Conservation (phyloP, 2,113 vertebrate species). For the Arenaria interpres region DNA sequence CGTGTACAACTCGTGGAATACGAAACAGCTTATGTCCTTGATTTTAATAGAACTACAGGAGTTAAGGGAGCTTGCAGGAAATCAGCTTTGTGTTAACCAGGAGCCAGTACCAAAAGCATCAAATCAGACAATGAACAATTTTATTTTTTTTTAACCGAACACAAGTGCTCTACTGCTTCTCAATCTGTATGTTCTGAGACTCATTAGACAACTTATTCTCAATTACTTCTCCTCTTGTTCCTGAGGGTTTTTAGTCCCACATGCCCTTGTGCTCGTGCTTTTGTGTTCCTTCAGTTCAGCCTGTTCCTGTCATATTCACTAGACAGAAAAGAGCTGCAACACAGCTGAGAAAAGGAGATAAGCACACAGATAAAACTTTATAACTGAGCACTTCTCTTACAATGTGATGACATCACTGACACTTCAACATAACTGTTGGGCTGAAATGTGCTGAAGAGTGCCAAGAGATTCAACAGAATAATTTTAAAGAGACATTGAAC, state of each 20-base stretch:
- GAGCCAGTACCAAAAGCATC: not conserved
- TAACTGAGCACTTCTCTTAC: not conserved
- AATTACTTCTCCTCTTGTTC: not conserved
- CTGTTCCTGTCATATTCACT: not conserved
- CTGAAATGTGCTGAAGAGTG: not conserved
- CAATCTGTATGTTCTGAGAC: not conserved
- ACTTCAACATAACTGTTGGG: not conserved
- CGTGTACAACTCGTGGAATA: not conserved
- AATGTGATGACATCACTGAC: not conserved
- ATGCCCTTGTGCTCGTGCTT: not conserved
- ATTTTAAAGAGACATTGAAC: not conserved
- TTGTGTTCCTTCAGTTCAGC: not conserved
- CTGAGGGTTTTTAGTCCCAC: not conserved
- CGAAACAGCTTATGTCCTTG: not conserved
- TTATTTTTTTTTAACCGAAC: not conserved
- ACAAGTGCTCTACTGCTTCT: not conserved
- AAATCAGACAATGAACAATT: not conserved
- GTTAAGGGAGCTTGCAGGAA: not conserved
- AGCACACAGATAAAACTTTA: conserved; percentile 2
- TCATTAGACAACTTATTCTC: not conserved
- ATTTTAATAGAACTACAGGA: not conserved
- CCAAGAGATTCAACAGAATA: not conserved
- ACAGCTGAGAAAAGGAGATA: not conserved
- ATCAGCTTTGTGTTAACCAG: not conserved
- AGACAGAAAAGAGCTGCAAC: not conserved